phyloP scores from a whole-genome alignment of 2,113 vertebrate genomes.

The Pantherophis guttatus region DNA sequence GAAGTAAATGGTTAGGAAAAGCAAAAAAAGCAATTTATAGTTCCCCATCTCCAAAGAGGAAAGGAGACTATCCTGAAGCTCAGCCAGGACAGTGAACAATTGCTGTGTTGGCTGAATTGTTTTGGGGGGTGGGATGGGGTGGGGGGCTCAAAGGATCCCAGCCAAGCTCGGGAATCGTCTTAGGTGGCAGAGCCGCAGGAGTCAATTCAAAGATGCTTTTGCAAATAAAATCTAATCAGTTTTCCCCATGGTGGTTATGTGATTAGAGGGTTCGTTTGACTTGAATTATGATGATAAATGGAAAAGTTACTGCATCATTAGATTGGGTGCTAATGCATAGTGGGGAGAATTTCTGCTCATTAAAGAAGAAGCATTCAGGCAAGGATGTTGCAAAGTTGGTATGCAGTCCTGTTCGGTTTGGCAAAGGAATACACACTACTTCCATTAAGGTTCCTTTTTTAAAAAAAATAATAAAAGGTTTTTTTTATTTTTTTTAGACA shows the following conservation, averaged over 20 bases:
- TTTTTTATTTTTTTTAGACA: too few species aligned
- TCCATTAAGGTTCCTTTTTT: background rate
- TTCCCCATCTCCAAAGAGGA: background rate
- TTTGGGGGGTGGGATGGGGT: background rate
- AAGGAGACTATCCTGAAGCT: background rate
- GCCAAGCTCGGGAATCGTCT: background rate
- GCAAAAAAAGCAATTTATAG: too few species aligned
- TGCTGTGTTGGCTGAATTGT: background rate
- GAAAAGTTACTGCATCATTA: constrained; percentile 73
- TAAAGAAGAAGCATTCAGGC: constrained; percentile 39
- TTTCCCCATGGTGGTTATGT: constrained; percentile 62
- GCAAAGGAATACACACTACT: background rate
- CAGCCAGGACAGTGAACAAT: accelerated
- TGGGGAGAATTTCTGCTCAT: constrained; percentile 60
- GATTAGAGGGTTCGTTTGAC: constrained; percentile 71
- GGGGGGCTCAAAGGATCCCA: background rate
- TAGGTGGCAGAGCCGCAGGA: constrained; percentile 39
- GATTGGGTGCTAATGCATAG: constrained; percentile 65
- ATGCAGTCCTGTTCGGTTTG: background rate
- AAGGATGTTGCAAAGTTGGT: constrained; percentile 19
- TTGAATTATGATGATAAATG: constrained; percentile 75
- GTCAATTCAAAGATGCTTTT: constrained; percentile 56
- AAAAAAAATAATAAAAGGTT: too few species aligned
- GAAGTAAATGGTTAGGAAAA: accelerated
- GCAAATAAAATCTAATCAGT: constrained; percentile 70